phyloP scores from a whole-genome alignment of 1,140 invertebrate genomes.

The Drosophila melanica region DNA sequence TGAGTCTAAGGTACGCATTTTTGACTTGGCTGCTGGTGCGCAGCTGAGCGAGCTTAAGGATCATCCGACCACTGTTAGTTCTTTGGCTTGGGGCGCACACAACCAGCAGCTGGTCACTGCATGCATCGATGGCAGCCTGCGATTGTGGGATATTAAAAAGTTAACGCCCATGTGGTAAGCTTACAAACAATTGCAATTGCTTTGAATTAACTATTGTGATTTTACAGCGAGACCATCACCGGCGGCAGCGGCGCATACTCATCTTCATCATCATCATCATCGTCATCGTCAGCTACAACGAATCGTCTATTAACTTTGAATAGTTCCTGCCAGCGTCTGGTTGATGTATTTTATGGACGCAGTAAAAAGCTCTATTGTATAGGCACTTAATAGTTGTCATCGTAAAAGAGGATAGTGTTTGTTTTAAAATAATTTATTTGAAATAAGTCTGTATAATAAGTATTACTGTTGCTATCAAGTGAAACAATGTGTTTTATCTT shows the following conservation, averaged over 20 bases:
- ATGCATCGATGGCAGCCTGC: constrained; percentile 90
- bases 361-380: constrained; percentile 75
- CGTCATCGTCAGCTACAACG: constrained; percentile 72
- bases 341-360: constrained; percentile 78
- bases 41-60: constrained; percentile 90
- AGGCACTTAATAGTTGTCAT: constrained; percentile 59
- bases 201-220: constrained; percentile 15
- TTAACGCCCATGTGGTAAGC: constrained; percentile 64
- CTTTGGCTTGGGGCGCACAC: constrained; percentile 88
- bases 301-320: constrained; percentile 74
- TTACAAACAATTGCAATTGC: not conserved
- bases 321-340: constrained; percentile 79
- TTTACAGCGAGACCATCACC: constrained; percentile 51
- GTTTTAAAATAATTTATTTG: constrained; percentile 80
- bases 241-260: constrained; percentile 31
- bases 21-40: constrained; percentile 85
- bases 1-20: constrained; percentile 86
- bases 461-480: constrained; percentile 76
- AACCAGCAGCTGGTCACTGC: constrained; percentile 89
- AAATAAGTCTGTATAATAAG: constrained; percentile 80
- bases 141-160: constrained; percentile 87
- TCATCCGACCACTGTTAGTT: constrained; percentile 90
- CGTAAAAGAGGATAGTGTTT: constrained; percentile 43
- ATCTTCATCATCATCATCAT: constrained; percentile 47
- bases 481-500: constrained; percentile 56